Percentiles rank a stretch among this genome's conserved stretches.
phyloP scores from a whole-genome alignment of 2,113 vertebrate genomes.

The Aegotheles bennettii region DNA sequence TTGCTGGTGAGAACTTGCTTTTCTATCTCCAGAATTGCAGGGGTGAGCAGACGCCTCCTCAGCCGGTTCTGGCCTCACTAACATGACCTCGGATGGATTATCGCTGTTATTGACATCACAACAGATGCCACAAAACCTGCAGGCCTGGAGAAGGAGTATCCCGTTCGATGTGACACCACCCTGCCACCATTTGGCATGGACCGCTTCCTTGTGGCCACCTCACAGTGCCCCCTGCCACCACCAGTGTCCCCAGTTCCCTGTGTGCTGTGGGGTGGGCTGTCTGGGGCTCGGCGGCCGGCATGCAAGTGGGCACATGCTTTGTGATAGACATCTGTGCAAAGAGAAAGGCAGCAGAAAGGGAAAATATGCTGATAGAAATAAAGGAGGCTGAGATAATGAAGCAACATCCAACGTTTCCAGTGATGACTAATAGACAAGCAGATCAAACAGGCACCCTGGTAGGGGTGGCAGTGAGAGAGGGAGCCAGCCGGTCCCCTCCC shows the following conservation, averaged over 20 bases:
- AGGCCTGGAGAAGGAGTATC: not conserved
- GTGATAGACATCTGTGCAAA: not conserved
- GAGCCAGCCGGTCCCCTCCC: not conserved
- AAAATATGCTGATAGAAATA: not conserved
- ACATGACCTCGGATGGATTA: not conserved
- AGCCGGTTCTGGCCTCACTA: not conserved
- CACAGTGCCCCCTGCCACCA: not conserved
- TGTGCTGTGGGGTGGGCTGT: not conserved
- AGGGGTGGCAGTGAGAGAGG: not conserved
- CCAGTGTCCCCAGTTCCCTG: not conserved
- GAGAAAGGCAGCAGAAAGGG: not conserved
- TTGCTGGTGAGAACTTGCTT: not conserved
- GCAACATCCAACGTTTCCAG: not conserved
- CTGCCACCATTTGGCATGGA: not conserved
- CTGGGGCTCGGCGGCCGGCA: accelerated
- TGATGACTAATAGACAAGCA: not conserved
- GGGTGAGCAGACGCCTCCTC: not conserved
- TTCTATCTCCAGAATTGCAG: not conserved
- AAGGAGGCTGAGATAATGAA: slow-evolving; percentile 27
- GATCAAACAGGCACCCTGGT: not conserved
- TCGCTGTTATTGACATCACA: not conserved
- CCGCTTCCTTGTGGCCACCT: accelerated
- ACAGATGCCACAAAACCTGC: not conserved
- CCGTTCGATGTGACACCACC: not conserved
- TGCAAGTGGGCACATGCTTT: not conserved